Base-by-base conservation (phyloP, 2,113 vertebrate species). In the Oplegnathus fasciatus region DNA sequence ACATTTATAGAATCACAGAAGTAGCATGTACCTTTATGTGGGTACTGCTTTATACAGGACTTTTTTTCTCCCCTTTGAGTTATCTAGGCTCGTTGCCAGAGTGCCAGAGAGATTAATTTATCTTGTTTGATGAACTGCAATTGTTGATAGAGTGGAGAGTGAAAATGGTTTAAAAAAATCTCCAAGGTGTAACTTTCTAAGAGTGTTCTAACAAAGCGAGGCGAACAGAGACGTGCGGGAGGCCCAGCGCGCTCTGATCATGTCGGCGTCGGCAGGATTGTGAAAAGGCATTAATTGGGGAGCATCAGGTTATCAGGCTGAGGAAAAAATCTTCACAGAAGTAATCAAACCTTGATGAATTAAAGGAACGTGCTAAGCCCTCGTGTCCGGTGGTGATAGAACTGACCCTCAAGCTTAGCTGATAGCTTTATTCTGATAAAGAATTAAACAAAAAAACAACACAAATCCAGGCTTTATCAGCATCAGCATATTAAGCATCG, bases 281-380 rank as follows among this genome's bases (percentile, higher is more conserved):
- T 82, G 85, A 91, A 90, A 90, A 90, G 85, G 88, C 88, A 88
- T 94, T 94, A 94, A 95, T 94, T 95, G 86, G 80, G 75, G 92
- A 93, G 92, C 92, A 89, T 91, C 80, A 85, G 94, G 91, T 96
- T 95, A 95, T 95, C 91, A 30, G 85, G 86, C 85, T 66, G 87
- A 71, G 89, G 88, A 84, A 90, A 85, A 92, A 94, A 94, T 95
- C 93, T 94, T 90, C 90, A 90, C 85, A 93, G 84, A 94, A 95
- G 92, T 96, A 96, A 96, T 96, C 94, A 95, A 96, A 93, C 88
- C 92, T 92, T 95, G 94, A 94, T 95, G 93, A 95, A 95, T 95
- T 93, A 91, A 94, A 95, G 91, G 75, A 89, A 93, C 37, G 90
- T 73, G 84, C 91, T 95, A 94, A 95, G 93, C 94, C 91, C 89